These are phyloP conservation scores for Paracentrotus lividus DNA, from an alignment of 53 echinoderm and acorn worm genomes.

Conservation along the genomic window DNA sequence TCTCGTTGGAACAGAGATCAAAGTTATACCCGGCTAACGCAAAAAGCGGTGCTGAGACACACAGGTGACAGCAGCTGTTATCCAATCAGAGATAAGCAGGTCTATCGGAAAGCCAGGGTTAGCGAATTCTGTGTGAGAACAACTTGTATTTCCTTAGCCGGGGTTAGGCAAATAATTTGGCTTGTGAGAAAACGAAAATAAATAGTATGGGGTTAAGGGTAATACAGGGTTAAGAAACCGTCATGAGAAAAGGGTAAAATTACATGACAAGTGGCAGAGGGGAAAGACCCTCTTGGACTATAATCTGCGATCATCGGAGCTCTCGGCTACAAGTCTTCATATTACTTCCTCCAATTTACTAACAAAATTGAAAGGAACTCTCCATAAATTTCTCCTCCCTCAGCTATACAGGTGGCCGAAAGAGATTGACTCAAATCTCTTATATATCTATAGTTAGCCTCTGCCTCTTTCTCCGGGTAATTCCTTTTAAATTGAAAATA, in stretches of 20 bases:
- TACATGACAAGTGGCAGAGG: background rate
- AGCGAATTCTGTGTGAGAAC: too few species aligned
- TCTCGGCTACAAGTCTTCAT: background rate
- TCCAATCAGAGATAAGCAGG: too few species aligned
- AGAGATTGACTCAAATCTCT: background rate
- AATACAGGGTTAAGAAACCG: too few species aligned
- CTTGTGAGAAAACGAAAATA: too few species aligned
- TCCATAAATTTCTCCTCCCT: background rate
- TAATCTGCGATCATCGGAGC: constrained; percentile 1
- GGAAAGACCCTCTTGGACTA: background rate
- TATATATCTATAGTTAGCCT: background rate
- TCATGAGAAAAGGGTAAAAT: background rate
- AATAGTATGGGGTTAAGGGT: too few species aligned
- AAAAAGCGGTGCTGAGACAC: too few species aligned
- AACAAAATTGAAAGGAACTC: background rate
- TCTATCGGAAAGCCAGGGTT: too few species aligned
- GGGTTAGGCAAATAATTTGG: too few species aligned
- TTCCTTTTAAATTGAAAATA: constrained; percentile 43
- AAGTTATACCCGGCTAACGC: too few species aligned
- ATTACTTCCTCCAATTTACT: background rate
- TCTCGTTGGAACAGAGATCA: too few species aligned
- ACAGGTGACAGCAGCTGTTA: too few species aligned
- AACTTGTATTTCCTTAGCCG: too few species aligned
- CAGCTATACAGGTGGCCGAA: background rate
- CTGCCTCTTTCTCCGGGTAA: background rate